Conservation (phyloP, 2,113 vertebrate species). For the Cochlearius cochlearius region DNA sequence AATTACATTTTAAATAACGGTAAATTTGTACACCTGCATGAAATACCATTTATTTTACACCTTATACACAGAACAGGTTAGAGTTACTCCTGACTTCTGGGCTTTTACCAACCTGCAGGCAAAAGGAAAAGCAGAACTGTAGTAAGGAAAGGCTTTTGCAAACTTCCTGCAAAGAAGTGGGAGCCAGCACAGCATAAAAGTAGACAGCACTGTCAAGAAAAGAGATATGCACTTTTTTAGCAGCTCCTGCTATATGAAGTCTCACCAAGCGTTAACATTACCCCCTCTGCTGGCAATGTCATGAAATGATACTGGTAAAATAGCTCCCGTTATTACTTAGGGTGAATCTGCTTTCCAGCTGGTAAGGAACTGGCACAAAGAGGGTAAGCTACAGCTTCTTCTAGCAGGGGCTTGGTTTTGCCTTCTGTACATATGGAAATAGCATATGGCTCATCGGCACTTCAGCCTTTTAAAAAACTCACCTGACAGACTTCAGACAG, state of each 20-base stretch:
- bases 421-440: fast-evolving
- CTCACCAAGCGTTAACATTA: not conserved
- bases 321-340: fast-evolving
- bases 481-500: not conserved
- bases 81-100: not conserved
- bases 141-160: not conserved
- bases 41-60: not conserved
- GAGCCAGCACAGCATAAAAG: not conserved
- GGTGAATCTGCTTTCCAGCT: not conserved
- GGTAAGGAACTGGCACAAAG: not conserved
- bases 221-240: no score
- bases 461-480: not conserved
- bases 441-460: fast-evolving
- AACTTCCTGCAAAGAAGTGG: not conserved
- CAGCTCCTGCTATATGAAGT: fast-evolving
- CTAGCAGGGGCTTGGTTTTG: not conserved
- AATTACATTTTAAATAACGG: not conserved
- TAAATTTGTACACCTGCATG: not conserved
- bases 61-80: not conserved
- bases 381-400: not conserved
- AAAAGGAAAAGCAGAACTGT: not conserved
- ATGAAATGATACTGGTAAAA: not conserved
- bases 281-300: constrained; percentile 7
- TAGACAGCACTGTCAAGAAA: no score
- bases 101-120: not conserved